phyloP scores from a whole-genome alignment of 2,888 invertebrate species.

The Drosophila hawaiiensis region DNA sequence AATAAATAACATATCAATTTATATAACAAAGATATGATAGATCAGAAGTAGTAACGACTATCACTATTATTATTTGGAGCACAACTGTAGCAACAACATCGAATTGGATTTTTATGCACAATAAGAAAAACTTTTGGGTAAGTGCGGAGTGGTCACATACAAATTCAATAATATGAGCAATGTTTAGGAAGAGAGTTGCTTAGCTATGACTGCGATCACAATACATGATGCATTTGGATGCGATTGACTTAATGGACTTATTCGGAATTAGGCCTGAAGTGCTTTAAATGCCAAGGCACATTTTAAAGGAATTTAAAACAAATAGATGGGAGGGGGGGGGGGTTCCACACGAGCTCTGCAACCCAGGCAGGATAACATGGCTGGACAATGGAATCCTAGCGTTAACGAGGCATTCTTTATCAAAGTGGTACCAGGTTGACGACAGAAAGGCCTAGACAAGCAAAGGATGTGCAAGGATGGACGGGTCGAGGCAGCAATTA shows the following conservation, averaged over 20 bases:
- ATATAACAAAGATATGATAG: background rate
- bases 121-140: background rate
- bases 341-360: background rate
- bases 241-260: background rate
- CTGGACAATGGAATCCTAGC: slow-evolving; percentile 6
- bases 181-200: background rate
- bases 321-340: too few relatives aligned
- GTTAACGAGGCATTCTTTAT: slow-evolving; percentile 37
- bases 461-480: background rate
- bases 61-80: too few relatives aligned
- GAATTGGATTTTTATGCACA: background rate
- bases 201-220: background rate
- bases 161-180: background rate
- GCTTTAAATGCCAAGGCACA: background rate
- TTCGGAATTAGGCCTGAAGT: background rate
- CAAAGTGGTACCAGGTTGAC: slow-evolving; percentile 20
- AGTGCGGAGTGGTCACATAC: background rate
- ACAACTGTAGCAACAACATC: background rate
- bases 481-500: slow-evolving; percentile 46
- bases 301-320: background rate
- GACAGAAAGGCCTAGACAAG: slow-evolving; percentile 1
- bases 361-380: background rate
- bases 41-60: background rate
- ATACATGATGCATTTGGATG: background rate
- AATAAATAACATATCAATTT: background rate